Conservation (phyloP, 2,797 vertebrate genomes). For the Etheostoma nigrum region DNA sequence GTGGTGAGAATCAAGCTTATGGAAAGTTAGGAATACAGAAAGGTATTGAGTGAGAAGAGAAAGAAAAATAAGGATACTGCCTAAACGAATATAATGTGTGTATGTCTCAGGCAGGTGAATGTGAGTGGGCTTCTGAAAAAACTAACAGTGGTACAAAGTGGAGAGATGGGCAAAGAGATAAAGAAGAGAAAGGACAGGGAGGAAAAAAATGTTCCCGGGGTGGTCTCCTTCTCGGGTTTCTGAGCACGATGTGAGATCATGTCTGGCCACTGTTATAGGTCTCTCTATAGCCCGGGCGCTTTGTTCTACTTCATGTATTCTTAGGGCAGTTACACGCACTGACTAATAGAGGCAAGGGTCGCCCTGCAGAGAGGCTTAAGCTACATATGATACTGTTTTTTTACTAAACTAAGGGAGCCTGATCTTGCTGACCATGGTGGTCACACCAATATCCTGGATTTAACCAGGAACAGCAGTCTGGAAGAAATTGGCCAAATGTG, state of each 20-base stretch:
- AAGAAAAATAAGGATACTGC: background rate
- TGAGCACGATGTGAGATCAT: constrained; percentile 72
- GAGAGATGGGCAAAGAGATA: constrained; percentile 56
- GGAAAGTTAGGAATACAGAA: background rate
- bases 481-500: background rate
- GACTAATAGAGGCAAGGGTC: constrained; percentile 62
- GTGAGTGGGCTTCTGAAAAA: constrained; percentile 2
- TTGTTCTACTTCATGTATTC: constrained; percentile 71
- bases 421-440: constrained; percentile 23
- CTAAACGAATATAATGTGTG: background rate
- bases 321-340: constrained; percentile 62
- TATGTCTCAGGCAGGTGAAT: background rate
- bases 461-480: background rate
- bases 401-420: constrained; percentile 24
- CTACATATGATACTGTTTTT: constrained; percentile 40
- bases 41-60: background rate
- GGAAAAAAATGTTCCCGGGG: constrained; percentile 49
- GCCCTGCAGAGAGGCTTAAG: constrained; percentile 42
- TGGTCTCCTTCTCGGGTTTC: constrained; percentile 77
- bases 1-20: background rate
- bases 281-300: constrained; percentile 57
- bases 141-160: background rate
- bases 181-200: constrained; percentile 41
- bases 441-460: constrained; percentile 11
- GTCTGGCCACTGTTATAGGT: constrained; percentile 70